Evolutionary conservation across 2,888 invertebrate species (phyloP).

Genomic region (Diaprepes abbreviatus): DNA sequence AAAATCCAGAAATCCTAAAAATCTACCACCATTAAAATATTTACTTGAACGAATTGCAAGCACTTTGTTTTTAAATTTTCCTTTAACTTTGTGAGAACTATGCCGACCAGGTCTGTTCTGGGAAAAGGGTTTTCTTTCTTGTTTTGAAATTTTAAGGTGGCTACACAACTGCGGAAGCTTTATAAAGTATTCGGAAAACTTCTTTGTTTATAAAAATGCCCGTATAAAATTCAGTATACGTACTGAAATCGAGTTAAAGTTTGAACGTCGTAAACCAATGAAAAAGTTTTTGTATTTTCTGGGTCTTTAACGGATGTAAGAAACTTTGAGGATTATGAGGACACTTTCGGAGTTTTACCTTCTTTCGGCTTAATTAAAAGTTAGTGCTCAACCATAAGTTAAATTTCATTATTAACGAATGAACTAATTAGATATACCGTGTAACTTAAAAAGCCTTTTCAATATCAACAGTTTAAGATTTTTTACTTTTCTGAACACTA

Average conservation of each 20-base stretch:
- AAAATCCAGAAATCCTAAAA: neutral
- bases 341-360: too few species aligned
- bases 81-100: neutral
- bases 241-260: neutral
- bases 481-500: too few species aligned
- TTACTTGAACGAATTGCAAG: neutral
- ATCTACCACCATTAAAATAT: neutral
- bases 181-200: neutral
- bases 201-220: neutral
- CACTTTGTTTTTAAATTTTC: neutral
- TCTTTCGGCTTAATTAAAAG: too few species aligned
- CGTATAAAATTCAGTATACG: neutral
- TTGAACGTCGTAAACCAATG: too few species aligned
- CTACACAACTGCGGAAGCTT: neutral
- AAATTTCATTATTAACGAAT: too few species aligned
- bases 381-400: too few species aligned
- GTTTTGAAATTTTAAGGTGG: neutral
- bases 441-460: too few species aligned
- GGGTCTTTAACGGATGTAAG: too few species aligned
- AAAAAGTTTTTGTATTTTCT: too few species aligned
- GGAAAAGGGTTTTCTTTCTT: neutral
- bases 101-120: neutral
- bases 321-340: too few species aligned
- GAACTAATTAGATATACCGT: too few species aligned
- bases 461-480: too few species aligned